Conservation (phyloP, 2,888 invertebrate genomes). For the Brachycybe producta region DNA sequence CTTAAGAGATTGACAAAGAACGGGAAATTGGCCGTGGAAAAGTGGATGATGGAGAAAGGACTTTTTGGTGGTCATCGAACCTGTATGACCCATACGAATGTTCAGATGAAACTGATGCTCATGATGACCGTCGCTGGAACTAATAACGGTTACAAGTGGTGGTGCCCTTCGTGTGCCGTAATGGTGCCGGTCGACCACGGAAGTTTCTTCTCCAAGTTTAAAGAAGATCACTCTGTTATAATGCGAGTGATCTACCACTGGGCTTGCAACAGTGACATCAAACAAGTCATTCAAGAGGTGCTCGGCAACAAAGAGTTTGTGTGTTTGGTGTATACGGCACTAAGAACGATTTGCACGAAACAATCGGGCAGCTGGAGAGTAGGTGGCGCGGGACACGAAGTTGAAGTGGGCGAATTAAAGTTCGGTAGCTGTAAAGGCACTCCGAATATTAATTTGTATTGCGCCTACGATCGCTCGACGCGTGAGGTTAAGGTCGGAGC, state of each 20-base stretch:
- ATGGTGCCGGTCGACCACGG: slow-evolving; percentile 17
- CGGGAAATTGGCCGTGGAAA: slow-evolving; percentile 14
- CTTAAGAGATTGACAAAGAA: background rate
- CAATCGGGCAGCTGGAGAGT: background rate
- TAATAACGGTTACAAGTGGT: slow-evolving; percentile 21
- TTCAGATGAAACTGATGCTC: slow-evolving; percentile 18
- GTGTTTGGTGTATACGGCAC: slow-evolving; percentile 14
- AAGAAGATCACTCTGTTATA: slow-evolving; percentile 31
- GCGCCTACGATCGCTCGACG: slow-evolving; percentile 17
- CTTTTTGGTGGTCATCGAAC: slow-evolving; percentile 17
- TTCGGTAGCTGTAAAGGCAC: slow-evolving; percentile 9
- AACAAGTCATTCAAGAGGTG: slow-evolving; percentile 8
- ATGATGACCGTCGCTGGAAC: slow-evolving; percentile 7
- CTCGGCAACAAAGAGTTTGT: slow-evolving; percentile 11
- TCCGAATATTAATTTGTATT: slow-evolving; percentile 5
- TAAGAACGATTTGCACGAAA: slow-evolving; percentile 16
- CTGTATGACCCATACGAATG: slow-evolving; percentile 15
- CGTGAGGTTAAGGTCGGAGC: slow-evolving; percentile 17
- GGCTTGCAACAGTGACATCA: slow-evolving; percentile 46
- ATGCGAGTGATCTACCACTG: slow-evolving; percentile 79
- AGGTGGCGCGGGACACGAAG: slow-evolving; percentile 12
- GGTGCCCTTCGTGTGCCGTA: slow-evolving; percentile 18
- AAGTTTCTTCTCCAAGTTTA: slow-evolving; percentile 17
- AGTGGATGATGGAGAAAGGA: slow-evolving; percentile 21
- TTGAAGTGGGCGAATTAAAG: slow-evolving; percentile 13